phyloP scores from a whole-genome alignment of 2,797 vertebrate species.

The Erethizon dorsatum region DNA sequence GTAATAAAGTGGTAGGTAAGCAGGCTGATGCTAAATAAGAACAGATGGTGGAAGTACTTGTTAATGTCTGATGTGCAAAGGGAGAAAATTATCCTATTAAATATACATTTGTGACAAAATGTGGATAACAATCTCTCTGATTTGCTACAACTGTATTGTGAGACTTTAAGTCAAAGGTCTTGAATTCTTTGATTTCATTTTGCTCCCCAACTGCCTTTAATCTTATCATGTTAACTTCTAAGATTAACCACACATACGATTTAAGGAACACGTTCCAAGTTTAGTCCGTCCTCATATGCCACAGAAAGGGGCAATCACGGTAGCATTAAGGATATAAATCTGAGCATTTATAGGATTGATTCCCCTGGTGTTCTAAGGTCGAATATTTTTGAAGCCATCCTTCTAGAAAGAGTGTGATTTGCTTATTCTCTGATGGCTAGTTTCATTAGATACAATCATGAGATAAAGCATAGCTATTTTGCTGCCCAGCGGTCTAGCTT shows the following conservation, averaged over 20 bases:
- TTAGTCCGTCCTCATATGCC: background rate
- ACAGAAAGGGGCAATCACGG: background rate
- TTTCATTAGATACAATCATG: conserved; percentile 70
- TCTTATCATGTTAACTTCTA: conserved; percentile 20
- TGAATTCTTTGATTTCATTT: conserved; percentile 34
- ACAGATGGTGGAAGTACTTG: background rate
- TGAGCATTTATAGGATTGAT: background rate
- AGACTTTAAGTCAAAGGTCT: background rate
- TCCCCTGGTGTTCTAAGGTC: background rate
- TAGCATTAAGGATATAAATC: background rate
- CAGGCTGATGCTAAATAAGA: background rate
- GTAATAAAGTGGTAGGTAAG: conserved; percentile 32
- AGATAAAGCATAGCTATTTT: conserved; percentile 58
- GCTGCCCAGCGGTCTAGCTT: conserved; percentile 62
- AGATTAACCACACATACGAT: background rate
- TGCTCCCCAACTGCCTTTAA: background rate
- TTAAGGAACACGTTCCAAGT: background rate
- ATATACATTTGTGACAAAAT: background rate
- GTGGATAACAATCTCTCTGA: background rate
- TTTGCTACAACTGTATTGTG: background rate
- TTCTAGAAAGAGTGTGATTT: conserved; percentile 39
- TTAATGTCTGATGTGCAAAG: background rate
- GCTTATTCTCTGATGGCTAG: conserved; percentile 7
- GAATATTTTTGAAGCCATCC: background rate
- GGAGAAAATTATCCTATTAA: background rate